A percentile compares a stretch with the other conserved stretches of the same genome.
Evolutionary conservation across 2,113 vertebrate species (phyloP).

Genomic region (Ariopsis seemanni): DNA sequence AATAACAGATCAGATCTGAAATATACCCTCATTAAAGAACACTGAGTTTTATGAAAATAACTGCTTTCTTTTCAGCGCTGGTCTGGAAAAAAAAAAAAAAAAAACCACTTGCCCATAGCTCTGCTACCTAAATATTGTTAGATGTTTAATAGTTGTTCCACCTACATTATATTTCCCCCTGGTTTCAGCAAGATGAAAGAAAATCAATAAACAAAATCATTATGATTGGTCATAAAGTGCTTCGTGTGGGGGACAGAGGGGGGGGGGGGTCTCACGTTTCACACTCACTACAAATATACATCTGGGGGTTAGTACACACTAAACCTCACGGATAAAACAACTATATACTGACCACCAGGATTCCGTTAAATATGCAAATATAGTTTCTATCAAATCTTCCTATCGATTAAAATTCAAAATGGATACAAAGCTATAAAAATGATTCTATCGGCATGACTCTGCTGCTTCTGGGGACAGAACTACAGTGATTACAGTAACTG

Average conservation of each 20-base stretch:
- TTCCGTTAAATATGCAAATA: slow-evolving; percentile 35
- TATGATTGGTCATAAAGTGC: slow-evolving; percentile 46
- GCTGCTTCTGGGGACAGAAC: neutral
- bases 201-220: neutral
- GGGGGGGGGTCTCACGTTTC: neutral
- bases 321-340: slow-evolving; percentile 28
- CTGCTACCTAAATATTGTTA: neutral
- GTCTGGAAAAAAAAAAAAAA: neutral
- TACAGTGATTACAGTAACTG: neutral
- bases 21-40: neutral
- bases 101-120: no score
- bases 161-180: neutral
- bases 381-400: neutral
- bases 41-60: neutral
- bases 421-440: slow-evolving; percentile 2
- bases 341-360: slow-evolving; percentile 7
- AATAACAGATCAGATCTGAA: neutral
- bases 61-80: neutral
- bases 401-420: neutral
- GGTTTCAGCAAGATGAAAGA: neutral
- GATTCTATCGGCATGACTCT: neutral
- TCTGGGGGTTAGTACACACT: slow-evolving; percentile 15
- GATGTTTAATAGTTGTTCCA: neutral
- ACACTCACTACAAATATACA: slow-evolving; percentile 26
- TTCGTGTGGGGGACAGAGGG: neutral